Conservation (phyloP, 2,113 vertebrate species). For the Loxodonta africana region DNA sequence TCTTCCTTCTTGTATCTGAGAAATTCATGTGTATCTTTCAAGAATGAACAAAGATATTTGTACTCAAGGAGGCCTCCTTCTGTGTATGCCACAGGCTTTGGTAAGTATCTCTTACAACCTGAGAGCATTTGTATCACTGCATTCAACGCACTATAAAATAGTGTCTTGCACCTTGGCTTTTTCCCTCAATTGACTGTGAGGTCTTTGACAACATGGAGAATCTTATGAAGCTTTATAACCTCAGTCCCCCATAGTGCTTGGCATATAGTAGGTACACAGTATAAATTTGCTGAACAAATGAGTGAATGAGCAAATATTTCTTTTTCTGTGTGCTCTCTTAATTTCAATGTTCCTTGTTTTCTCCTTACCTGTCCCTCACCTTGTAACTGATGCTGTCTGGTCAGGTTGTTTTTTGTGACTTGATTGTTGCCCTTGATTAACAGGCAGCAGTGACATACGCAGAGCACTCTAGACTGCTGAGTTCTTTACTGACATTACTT, state of each 20-base stretch:
- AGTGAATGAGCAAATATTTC: not conserved
- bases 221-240: not conserved
- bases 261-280: not conserved
- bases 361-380: not conserved
- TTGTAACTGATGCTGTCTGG: conserved; percentile 32
- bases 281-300: not conserved
- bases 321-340: not conserved
- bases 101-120: not conserved
- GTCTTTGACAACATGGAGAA: not conserved
- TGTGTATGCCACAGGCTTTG: not conserved
- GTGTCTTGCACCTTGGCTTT: not conserved
- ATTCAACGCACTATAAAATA: not conserved
- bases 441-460: not conserved
- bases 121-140: not conserved
- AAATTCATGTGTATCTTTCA: not conserved
- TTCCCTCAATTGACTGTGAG: not conserved
- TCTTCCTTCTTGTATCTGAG: not conserved
- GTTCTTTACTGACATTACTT: not conserved
- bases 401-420: not conserved
- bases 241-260: not conserved
- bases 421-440: conserved; percentile 21
- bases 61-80: not conserved
- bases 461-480: not conserved
- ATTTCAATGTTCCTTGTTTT: not conserved
- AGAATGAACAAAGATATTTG: not conserved